Percentiles rank a stretch among this genome's conserved stretches.
Conservation (phyloP, 1,140 invertebrate species). For the Schlechtendalia chinensis region DNA sequence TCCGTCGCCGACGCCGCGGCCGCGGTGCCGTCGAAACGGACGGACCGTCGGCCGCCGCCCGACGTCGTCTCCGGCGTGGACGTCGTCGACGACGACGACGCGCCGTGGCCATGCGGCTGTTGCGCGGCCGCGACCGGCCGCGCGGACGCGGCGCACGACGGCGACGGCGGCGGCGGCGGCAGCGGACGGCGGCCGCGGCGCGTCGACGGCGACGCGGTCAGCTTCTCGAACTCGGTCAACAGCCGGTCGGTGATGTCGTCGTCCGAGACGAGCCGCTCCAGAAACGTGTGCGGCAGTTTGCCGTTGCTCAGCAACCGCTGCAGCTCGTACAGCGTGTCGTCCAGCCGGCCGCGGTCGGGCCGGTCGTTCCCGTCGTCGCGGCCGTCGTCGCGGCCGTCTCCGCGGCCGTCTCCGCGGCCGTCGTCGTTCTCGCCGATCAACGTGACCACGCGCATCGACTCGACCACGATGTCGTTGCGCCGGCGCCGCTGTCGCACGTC, state of each 20-base stretch:
- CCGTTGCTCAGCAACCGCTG: slow-evolving; percentile 18
- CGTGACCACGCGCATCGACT: slow-evolving; percentile 16
- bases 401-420: slow-evolving; percentile 55
- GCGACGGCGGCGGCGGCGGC: neutral
- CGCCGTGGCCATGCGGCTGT: neutral
- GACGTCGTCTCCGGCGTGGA: slow-evolving; percentile 7
- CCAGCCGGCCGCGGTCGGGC: neutral
- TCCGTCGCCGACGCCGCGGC: neutral
- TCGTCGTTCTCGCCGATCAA: slow-evolving; percentile 55
- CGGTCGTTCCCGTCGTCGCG: neutral
- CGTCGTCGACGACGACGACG: neutral
- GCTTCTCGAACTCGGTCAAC: slow-evolving; percentile 26
- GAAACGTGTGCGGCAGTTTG: slow-evolving; percentile 1
- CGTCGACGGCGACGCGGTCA: neutral
- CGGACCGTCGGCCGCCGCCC: neutral
- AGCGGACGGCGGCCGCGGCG: neutral
- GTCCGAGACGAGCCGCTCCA: slow-evolving; percentile 34
- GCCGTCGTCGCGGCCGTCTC: neutral
- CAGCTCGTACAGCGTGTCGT: slow-evolving; percentile 10
- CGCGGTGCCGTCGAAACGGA: slow-evolving; percentile 19
- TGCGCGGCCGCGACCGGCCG: neutral
- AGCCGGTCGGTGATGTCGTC: slow-evolving; percentile 36
- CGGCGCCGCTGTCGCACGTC: slow-evolving; percentile 61
- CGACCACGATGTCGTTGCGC: slow-evolving; percentile 52
- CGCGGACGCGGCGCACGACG: neutral